Percentiles rank a stretch among this genome's conserved stretches.
Conservation (phyloP, 2,797 vertebrate species). For the Staurois parvus region DNA sequence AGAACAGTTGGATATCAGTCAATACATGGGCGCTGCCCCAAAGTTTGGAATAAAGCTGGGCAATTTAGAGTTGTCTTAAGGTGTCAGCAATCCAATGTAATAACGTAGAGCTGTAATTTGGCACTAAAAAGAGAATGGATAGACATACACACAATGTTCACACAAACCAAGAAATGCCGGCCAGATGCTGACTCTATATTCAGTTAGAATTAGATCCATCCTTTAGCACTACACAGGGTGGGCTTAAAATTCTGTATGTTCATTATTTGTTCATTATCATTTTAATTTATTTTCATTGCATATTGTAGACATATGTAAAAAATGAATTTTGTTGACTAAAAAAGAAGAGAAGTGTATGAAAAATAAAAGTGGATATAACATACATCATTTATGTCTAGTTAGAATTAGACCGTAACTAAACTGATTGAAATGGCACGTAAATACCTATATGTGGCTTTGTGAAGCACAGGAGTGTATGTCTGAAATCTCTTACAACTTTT, state of each 20-base stretch:
- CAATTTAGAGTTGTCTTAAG: neutral
- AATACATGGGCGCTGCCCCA: neutral
- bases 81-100: neutral
- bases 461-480: no score
- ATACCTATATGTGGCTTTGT: no score
- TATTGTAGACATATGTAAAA: conserved; percentile 8
- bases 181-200: conserved; percentile 56
- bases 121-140: neutral
- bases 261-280: conserved; percentile 37
- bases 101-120: neutral
- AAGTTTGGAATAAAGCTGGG: neutral
- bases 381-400: no score
- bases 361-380: no score
- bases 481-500: no score
- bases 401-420: no score
- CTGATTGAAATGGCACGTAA: no score
- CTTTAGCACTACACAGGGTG: conserved; percentile 61
- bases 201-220: conserved; percentile 59
- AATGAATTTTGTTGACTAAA: neutral
- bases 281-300: conserved; percentile 7
- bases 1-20: neutral
- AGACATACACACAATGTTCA: neutral
- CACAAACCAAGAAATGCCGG: conserved; percentile 44
- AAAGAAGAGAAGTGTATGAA: no score
- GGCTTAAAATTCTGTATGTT: conserved; percentile 55